These are phyloP conservation scores for Cetoscarus ocellatus DNA, from an alignment of 2,797 vertebrate species.

Conservation along the genomic window DNA sequence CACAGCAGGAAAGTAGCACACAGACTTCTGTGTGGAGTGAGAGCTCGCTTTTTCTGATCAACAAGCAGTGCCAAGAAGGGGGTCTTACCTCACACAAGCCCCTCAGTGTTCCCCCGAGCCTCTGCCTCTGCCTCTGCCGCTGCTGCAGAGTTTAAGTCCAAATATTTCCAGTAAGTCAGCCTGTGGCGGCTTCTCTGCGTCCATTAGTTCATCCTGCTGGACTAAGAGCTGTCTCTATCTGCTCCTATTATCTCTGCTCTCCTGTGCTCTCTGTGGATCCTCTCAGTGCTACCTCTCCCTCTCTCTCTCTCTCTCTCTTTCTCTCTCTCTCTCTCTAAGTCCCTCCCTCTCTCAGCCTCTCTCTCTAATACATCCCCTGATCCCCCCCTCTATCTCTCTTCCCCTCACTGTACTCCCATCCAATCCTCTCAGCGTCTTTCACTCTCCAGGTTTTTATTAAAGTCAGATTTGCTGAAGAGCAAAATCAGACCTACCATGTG, in stretches of 20 bases:
- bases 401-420: background rate
- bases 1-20: background rate
- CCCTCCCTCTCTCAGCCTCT: constrained; percentile 35
- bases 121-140: too few species aligned
- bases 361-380: constrained; percentile 5
- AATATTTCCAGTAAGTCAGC: constrained; percentile 4
- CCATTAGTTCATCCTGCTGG: constrained; percentile 34
- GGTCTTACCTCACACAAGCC: constrained; percentile 46
- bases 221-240: constrained; percentile 27
- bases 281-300: constrained; percentile 27
- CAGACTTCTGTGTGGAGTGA: constrained; percentile 6
- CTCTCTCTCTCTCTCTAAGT: constrained; percentile 30
- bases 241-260: constrained; percentile 12
- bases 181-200: constrained; percentile 1
- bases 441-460: background rate
- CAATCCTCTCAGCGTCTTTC: background rate
- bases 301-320: constrained; percentile 18
- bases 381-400: background rate
- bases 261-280: constrained; percentile 23
- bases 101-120: constrained; percentile 29
- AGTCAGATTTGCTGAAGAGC: background rate
- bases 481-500: too few species aligned
- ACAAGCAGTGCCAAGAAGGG: constrained; percentile 16
- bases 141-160: constrained; percentile 28
- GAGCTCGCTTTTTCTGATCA: background rate